Evolutionary conservation across 1,140 invertebrate species (phyloP).

Genomic region (Pararge aegeria): DNA sequence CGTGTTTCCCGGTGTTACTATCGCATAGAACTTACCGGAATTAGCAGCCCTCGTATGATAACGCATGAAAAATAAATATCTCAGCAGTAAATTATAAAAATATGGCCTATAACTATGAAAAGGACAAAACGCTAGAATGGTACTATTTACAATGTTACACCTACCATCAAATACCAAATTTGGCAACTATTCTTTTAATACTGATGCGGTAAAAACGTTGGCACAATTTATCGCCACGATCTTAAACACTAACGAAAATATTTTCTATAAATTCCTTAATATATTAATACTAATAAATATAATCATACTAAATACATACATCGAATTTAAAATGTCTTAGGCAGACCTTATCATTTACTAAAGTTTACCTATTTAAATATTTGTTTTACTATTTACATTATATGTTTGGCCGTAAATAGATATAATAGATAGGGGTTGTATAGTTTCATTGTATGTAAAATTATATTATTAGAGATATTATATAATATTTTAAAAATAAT

Average conservation of each 20-base stretch:
- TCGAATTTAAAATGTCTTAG: conserved; percentile 75
- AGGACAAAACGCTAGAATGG: conserved; percentile 45
- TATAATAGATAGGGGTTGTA: conserved; percentile 31
- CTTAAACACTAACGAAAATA: conserved; percentile 66
- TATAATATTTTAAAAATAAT: conserved; percentile 39
- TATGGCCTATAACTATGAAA: conserved; percentile 37
- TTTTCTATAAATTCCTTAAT: conserved; percentile 69
- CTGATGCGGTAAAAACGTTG: conserved; percentile 80
- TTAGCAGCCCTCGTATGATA: conserved; percentile 67
- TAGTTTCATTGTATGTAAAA: conserved; percentile 36
- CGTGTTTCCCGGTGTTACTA: conserved; percentile 6
- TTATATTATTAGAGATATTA: conserved; percentile 23
- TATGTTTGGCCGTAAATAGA: conserved; percentile 26
- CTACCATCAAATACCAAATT: conserved; percentile 60
- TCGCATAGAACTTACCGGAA: conserved; percentile 69
- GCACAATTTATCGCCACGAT: conserved; percentile 66
- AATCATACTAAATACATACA: conserved; percentile 72
- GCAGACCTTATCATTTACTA: conserved; percentile 60
- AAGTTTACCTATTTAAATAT: conserved; percentile 42
- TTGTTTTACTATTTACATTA: conserved; percentile 58
- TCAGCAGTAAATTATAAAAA: conserved; percentile 59
- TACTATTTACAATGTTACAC: conserved; percentile 64
- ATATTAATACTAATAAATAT: conserved; percentile 51
- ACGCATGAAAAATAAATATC: conserved; percentile 77
- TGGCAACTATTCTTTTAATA: conserved; percentile 78